These are phyloP conservation scores for Aplodontia rufa DNA, from an alignment of 2,113 vertebrate species.

Conservation along the genomic window DNA sequence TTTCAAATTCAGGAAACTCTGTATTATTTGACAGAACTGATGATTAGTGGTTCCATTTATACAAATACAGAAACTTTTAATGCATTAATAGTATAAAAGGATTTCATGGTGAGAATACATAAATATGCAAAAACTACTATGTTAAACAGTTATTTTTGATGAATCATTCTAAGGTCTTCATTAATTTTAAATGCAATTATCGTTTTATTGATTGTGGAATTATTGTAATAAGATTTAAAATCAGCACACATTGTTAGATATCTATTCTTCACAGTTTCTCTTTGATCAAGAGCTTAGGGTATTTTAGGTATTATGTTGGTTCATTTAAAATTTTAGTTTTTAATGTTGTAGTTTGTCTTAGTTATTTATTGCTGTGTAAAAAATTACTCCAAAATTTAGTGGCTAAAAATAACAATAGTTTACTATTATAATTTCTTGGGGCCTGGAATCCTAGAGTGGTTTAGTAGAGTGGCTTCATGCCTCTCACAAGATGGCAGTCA, in stretches of 20 bases:
- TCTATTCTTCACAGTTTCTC: background rate
- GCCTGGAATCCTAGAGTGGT: background rate
- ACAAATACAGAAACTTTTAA: slow-evolving; percentile 18
- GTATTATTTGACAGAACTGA: background rate
- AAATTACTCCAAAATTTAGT: background rate
- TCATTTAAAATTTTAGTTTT: slow-evolving; percentile 12
- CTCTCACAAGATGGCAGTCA: slow-evolving; percentile 55
- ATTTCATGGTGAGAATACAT: slow-evolving; percentile 18
- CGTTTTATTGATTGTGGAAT: slow-evolving; percentile 13
- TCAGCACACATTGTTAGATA: background rate
- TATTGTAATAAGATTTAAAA: slow-evolving; percentile 13
- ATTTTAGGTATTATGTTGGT: background rate
- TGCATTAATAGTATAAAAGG: background rate
- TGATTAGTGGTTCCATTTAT: slow-evolving; percentile 27
- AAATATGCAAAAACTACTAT: slow-evolving; percentile 18
- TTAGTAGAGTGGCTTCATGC: background rate
- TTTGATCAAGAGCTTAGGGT: background rate
- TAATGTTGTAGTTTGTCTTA: slow-evolving; percentile 6
- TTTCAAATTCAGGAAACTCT: slow-evolving; percentile 32
- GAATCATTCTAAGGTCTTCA: background rate
- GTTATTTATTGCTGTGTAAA: background rate
- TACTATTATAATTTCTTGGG: background rate
- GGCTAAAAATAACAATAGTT: background rate
- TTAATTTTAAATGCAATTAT: slow-evolving; percentile 35
- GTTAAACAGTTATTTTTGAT: slow-evolving; percentile 37